Evolutionary conservation across 2,113 vertebrate genomes (phyloP), one percentile per base, ranked within the genome.

Genomic region (Nerophis ophidion): DNA sequence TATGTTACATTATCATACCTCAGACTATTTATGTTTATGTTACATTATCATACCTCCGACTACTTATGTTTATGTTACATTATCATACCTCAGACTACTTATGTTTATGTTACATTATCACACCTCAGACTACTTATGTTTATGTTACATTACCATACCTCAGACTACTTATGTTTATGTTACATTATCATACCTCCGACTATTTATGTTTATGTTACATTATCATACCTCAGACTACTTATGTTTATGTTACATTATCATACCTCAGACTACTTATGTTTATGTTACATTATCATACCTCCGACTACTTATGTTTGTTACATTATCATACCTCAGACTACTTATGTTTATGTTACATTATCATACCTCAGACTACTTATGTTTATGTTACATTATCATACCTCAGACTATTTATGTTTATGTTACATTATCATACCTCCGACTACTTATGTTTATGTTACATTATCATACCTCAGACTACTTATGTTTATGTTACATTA

Each of bases 401-500:
- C 26, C 26, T 26, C 26, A 26, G 26, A 26, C 26, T 81, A 60
- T 77, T 86, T 12, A 12, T 12, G 10, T 12, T 44, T 40, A 40
- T 8, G 38, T 3, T 40, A 8, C 38, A 40, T 5, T 9, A 9
- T 7, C 38, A 40, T 40, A 40, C 38, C 8, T 4, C 38, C 61
- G 19, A 26, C 26, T 57, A 66, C 40, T 48, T 68, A 56, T 15
- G 26, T 36, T 70, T 65, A 17, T 56, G 66, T 48, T 40, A 63
- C 50, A 11, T 6, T 48, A 65, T 66, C 26, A 26, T 3, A 26
- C 26, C 1, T 26, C 26, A 26, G 26, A 44, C 40, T 55, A 49
- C 42, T 64, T 49, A 55, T 74, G 74, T 26, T 26, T 26, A 82
- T 68, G 65, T 74, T 61, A 74, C 19, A 26, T 3, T 26, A 26